Conservation (phyloP, 1,140 invertebrate species). For the Aradophagus sp. region DNA sequence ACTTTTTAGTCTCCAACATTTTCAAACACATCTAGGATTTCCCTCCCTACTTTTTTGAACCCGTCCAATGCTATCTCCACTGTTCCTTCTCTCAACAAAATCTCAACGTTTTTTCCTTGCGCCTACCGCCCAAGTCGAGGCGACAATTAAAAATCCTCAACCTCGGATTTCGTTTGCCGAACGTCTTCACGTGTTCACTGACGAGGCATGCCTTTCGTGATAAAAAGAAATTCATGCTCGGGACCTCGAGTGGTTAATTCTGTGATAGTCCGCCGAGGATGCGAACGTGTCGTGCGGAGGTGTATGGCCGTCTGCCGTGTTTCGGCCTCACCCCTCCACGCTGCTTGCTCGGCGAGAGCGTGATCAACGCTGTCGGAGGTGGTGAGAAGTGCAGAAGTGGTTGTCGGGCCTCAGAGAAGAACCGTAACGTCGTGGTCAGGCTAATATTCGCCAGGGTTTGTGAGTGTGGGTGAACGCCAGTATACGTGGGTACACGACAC, state of each 20-base stretch:
- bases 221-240: constrained; percentile 48
- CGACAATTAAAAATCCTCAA: constrained; percentile 51
- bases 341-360: constrained; percentile 52
- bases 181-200: constrained; percentile 27
- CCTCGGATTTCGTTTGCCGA: constrained; percentile 30
- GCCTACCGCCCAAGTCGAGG: constrained; percentile 42
- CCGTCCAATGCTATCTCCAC: no score
- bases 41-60: no score
- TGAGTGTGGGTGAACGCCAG: constrained; percentile 35
- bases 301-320: constrained; percentile 61
- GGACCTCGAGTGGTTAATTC: constrained; percentile 67
- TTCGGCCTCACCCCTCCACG: constrained; percentile 36
- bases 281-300: constrained; percentile 65
- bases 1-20: no score
- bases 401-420: constrained; percentile 58
- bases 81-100: no score
- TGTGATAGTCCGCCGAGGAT: constrained; percentile 61
- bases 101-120: not conserved
- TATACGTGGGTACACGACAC: constrained; percentile 32
- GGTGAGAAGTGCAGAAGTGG: constrained; percentile 62
- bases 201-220: constrained; percentile 36
- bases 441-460: constrained; percentile 33
- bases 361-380: constrained; percentile 66
- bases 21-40: no score
- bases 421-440: constrained; percentile 56